phyloP scores from a whole-genome alignment of 2,113 vertebrate genomes.

The Paradoxurus hermaphroditus region DNA sequence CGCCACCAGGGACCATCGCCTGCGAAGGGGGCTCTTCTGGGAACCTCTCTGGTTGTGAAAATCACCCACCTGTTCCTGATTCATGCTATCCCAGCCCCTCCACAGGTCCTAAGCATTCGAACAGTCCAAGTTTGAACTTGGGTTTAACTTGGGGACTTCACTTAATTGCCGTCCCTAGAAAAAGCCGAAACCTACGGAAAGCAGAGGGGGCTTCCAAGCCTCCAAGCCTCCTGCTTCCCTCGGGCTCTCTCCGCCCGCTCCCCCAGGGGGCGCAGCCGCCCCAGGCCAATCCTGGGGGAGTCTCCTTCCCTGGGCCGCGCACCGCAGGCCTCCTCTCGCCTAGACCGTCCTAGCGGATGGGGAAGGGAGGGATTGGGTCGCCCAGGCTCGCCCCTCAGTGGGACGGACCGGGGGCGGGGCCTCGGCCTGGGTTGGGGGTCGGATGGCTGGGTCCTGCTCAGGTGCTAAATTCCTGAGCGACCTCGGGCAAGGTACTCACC shows the following conservation, averaged over 20 bases:
- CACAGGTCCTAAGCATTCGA: neutral
- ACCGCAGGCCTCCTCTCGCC: rapidly evolving
- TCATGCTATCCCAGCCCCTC: neutral
- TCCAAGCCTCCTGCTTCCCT: neutral
- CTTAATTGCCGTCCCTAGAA: neutral
- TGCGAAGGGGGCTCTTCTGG: neutral
- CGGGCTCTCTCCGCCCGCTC: neutral
- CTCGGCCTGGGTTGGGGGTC: neutral
- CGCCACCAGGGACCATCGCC: neutral
- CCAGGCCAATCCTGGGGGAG: neutral
- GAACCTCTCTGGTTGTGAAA: neutral
- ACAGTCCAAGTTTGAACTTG: neutral
- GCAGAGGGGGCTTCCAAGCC: neutral
- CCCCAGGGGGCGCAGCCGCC: neutral
- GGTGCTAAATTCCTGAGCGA: neutral
- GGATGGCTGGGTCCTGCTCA: neutral
- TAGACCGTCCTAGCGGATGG: too few species aligned
- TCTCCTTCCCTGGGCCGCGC: too few species aligned
- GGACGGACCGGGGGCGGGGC: too few species aligned
- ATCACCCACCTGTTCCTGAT: neutral
- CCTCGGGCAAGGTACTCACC: neutral
- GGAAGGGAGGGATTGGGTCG: neutral
- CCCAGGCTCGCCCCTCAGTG: neutral
- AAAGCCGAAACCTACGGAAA: neutral
- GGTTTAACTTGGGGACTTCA: neutral